Evolutionary conservation across 2,797 vertebrate species (phyloP).

Genomic region (Meda fulgida): DNA sequence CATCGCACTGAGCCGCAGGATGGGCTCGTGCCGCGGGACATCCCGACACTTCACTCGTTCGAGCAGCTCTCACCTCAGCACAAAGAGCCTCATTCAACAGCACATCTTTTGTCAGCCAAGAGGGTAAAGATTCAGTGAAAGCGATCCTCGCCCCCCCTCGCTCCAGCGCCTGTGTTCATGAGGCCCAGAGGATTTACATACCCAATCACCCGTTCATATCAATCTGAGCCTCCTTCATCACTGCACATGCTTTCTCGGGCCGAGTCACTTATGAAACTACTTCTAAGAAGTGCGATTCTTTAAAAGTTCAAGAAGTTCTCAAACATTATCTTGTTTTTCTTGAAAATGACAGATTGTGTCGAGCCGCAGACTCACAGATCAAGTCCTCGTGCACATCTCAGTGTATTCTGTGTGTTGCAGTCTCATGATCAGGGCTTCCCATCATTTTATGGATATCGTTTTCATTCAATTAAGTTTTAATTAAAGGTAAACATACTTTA

Average conservation of each 20-base stretch:
- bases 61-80: constrained; percentile 31
- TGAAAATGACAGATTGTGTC: background rate
- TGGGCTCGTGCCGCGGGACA: constrained; percentile 46
- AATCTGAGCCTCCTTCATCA: background rate
- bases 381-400: too few species aligned
- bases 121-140: constrained; percentile 56
- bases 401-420: too few species aligned
- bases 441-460: too few species aligned
- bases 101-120: constrained; percentile 53
- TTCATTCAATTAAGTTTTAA: too few species aligned
- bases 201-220: background rate
- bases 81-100: constrained; percentile 62
- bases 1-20: constrained; percentile 17
- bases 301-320: background rate
- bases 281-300: background rate
- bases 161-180: constrained; percentile 36
- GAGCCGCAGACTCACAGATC: too few species aligned
- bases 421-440: too few species aligned
- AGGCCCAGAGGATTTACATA: constrained; percentile 28
- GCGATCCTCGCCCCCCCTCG: constrained; percentile 45
- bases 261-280: background rate
- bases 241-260: too few species aligned
- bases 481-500: too few species aligned
- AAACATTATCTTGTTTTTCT: background rate
- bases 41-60: constrained; percentile 50